These are phyloP conservation scores for Agonopterix heracliana DNA, from an alignment of 2,888 invertebrate species.

Conservation along the genomic window DNA sequence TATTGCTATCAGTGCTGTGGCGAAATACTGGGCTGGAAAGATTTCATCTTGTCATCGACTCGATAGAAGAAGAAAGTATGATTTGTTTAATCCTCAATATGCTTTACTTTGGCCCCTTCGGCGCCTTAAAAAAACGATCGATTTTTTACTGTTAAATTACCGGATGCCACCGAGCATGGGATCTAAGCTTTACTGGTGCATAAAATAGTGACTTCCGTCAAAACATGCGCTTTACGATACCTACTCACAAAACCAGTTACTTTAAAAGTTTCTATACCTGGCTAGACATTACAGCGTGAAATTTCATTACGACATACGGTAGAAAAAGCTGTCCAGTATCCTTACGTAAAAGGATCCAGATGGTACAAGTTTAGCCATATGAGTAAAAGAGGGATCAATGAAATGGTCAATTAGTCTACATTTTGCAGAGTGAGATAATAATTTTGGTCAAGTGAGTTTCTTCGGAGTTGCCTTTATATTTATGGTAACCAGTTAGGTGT, in stretches of 20 bases:
- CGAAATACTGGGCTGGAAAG: no score
- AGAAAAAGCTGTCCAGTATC: slow-evolving; percentile 14
- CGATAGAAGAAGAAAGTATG: no score
- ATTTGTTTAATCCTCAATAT: no score
- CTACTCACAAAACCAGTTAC: slow-evolving; percentile 3
- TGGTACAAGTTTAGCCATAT: slow-evolving; percentile 1
- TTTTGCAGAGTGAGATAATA: neutral
- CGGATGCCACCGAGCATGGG: no score
- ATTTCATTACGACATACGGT: slow-evolving; percentile 11
- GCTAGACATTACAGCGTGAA: slow-evolving; percentile 5
- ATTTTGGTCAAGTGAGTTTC: neutral
- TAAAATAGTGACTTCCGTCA: slow-evolving; percentile 2
- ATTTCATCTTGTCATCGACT: no score
- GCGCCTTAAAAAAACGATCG: no score
- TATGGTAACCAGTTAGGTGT: no score
- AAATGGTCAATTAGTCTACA: neutral
- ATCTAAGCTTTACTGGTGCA: neutral
- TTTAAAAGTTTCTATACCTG: slow-evolving; percentile 6
- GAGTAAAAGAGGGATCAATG: neutral
- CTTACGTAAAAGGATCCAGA: slow-evolving; percentile 2
- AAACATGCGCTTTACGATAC: slow-evolving; percentile 4
- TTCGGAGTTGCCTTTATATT: neutral
- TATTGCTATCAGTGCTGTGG: no score
- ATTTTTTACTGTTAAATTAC: no score
- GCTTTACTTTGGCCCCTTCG: no score